A percentile compares a stretch with the other conserved stretches of the same genome.
phyloP scores from a whole-genome alignment of 2,113 vertebrate species.

The Periophthalmodon schlosseri region DNA sequence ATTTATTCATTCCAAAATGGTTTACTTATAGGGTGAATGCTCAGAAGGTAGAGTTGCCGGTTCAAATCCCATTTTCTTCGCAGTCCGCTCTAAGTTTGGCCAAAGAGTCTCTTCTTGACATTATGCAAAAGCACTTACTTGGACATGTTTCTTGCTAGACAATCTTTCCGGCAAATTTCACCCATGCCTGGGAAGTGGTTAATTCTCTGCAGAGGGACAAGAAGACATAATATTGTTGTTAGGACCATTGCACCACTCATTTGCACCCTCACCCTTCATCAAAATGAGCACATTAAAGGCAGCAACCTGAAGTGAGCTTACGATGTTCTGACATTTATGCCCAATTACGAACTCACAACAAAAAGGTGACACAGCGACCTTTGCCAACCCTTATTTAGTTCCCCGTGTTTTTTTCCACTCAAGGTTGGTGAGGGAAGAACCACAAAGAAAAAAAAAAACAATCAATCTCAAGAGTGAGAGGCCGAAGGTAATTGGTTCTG shows the following conservation, averaged over 20 bases:
- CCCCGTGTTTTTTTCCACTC: conserved; percentile 71
- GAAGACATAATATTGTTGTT: conserved; percentile 77
- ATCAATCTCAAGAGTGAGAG: conserved; percentile 80
- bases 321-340: conserved; percentile 83
- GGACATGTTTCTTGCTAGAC: conserved; percentile 98
- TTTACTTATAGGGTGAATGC: background rate
- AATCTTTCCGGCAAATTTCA: conserved; percentile 99
- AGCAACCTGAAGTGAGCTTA: conserved; percentile 77
- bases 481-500: conserved; percentile 83
- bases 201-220: conserved; percentile 88
- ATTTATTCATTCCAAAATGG: background rate
- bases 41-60: background rate
- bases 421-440: conserved; percentile 66
- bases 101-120: background rate
- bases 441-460: conserved; percentile 52
- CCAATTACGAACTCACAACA: conserved; percentile 85
- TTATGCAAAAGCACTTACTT: conserved; percentile 83
- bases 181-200: conserved; percentile 99
- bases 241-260: conserved; percentile 73
- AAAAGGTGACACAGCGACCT: conserved; percentile 81
- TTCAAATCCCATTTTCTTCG: background rate
- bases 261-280: conserved; percentile 66
- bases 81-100: background rate
- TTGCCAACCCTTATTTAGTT: conserved; percentile 82
- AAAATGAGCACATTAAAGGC: conserved; percentile 77